A percentile compares a stretch with the other conserved stretches of the same genome.
These are phyloP conservation scores for Lampris incognitus DNA, from an alignment of 2,113 vertebrate species.

Conservation along the genomic window DNA sequence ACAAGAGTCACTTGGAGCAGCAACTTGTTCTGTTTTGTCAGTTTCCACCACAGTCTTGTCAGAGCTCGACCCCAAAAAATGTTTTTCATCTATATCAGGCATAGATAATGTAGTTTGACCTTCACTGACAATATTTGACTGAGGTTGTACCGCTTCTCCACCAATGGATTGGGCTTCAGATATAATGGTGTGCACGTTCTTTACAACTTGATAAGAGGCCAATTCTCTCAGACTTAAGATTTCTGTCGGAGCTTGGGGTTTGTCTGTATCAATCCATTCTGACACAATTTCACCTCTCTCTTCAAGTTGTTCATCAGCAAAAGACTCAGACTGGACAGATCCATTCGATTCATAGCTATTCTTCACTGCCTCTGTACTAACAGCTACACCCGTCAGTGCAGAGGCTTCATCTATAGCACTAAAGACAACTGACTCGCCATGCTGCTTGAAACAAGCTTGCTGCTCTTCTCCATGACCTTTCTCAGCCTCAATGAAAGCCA, in stretches of 20 bases:
- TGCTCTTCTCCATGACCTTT: slow-evolving; percentile 3
- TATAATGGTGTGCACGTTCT: background rate
- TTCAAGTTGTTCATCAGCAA: background rate
- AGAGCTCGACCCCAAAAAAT: background rate
- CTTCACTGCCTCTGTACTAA: background rate
- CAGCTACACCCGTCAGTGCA: background rate
- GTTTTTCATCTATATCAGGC: slow-evolving; percentile 5
- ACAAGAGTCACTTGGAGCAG: slow-evolving; percentile 2
- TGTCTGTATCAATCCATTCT: slow-evolving; percentile 1
- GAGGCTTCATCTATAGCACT: background rate
- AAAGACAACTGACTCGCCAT: background rate
- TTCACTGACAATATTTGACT: background rate
- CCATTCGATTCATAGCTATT: background rate
- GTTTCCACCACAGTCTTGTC: slow-evolving; percentile 7
- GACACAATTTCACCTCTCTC: background rate
- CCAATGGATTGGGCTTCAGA: background rate
- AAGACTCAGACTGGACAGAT: background rate
- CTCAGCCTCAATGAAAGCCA: background rate
- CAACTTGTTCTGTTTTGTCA: slow-evolving; percentile 15
- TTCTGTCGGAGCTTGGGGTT: background rate
- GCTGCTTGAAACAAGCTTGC: no score
- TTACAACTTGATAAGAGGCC: slow-evolving; percentile 3
- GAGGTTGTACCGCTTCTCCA: background rate
- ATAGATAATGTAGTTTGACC: slow-evolving; percentile 2
- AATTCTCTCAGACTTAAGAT: background rate